phyloP scores from a whole-genome alignment of 2,113 vertebrate species.

The Nestor notabilis region DNA sequence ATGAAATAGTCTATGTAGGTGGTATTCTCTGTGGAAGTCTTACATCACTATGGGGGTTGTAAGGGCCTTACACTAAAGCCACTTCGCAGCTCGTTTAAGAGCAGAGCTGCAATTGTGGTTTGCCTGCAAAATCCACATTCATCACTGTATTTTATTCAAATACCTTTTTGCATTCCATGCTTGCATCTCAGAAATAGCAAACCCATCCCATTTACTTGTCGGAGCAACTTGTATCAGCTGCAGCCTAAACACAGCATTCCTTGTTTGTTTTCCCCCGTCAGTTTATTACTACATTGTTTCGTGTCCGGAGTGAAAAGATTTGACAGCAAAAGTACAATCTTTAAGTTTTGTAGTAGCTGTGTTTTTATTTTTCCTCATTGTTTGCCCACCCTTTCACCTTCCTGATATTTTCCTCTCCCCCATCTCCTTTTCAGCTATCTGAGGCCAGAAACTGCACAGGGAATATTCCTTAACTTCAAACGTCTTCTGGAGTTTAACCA shows the following conservation, averaged over 20 bases:
- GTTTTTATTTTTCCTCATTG: background rate
- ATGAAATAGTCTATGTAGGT: background rate
- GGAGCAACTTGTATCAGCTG: background rate
- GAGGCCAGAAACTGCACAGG: conserved; percentile 98
- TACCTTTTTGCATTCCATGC: background rate
- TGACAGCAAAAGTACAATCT: background rate
- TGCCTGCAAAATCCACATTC: background rate
- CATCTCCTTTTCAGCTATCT: conserved; percentile 83
- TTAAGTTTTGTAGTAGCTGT: background rate
- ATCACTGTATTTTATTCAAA: background rate
- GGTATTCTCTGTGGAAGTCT: background rate
- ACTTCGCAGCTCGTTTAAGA: background rate
- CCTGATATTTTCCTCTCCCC: background rate
- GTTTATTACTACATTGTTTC: background rate
- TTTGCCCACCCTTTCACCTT: background rate
- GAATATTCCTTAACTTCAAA: conserved; percentile 99
- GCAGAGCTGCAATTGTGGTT: background rate
- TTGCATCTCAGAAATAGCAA: background rate
- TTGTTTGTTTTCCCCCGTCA: background rate
- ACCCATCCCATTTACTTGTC: background rate
- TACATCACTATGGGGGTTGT: background rate
- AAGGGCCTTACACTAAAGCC: background rate
- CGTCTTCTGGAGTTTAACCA: conserved; percentile 98
- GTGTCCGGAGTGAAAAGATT: background rate
- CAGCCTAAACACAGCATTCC: background rate